These are phyloP conservation scores for Phymorhynchus buccinoides DNA, from an alignment of 1,140 invertebrate species.

Conservation along the genomic window DNA sequence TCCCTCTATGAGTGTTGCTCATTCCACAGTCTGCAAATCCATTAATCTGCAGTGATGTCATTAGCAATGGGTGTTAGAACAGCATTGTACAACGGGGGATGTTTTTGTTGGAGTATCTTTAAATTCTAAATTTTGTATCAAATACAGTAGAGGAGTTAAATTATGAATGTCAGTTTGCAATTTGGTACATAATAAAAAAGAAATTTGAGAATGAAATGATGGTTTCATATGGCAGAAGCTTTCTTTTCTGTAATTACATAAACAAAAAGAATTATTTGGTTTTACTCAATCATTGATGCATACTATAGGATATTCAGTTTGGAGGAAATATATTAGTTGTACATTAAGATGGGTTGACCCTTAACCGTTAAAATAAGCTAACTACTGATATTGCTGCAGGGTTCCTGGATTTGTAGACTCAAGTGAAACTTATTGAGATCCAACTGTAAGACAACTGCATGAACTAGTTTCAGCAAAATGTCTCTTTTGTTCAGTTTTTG, in stretches of 20 bases:
- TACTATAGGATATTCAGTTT: no score
- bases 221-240: no score
- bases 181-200: no score
- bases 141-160: not conserved
- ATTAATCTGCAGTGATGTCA: no score
- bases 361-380: no score
- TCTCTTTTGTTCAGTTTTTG: not conserved
- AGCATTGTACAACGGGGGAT: not conserved
- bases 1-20: constrained; percentile 37
- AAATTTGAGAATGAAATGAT: no score
- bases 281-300: not conserved
- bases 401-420: not conserved
- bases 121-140: not conserved
- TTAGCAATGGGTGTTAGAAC: no score
- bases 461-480: not conserved
- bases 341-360: no score
- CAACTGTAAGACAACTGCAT: not conserved
- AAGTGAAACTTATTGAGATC: not conserved
- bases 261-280: not conserved
- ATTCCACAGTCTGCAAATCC: constrained; percentile 15
- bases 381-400: not conserved
- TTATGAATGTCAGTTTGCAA: not conserved
- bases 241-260: no score
- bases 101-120: not conserved
- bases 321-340: no score